These are phyloP conservation scores for Drosophila eugracilis DNA, from an alignment of 1,140 invertebrate species.

Conservation along the genomic window DNA sequence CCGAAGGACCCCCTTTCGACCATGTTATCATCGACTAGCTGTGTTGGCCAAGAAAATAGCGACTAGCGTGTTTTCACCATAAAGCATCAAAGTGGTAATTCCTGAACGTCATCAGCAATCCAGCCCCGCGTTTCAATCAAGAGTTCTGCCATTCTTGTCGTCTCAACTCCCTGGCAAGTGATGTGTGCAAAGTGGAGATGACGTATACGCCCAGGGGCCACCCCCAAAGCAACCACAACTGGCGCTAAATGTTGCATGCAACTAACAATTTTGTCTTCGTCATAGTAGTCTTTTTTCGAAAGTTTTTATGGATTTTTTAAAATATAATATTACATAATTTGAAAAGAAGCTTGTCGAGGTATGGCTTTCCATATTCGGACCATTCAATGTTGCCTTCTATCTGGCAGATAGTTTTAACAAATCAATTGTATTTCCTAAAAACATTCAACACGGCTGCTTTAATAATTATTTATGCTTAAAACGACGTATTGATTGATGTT, in stretches of 20 bases:
- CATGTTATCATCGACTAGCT: slow-evolving; percentile 61
- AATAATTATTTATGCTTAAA: neutral
- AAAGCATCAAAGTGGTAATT: slow-evolving; percentile 46
- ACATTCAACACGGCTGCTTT: neutral
- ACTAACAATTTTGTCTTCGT: too few relatives aligned
- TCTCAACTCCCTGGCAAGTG: slow-evolving; percentile 34
- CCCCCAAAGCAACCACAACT: slow-evolving; percentile 3
- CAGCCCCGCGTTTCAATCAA: slow-evolving; percentile 27
- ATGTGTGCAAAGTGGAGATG: slow-evolving; percentile 55
- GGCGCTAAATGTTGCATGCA: slow-evolving; percentile 48
- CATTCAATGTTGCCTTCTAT: too few relatives aligned
- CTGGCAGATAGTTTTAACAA: too few relatives aligned
- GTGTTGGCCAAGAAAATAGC: slow-evolving; percentile 35
- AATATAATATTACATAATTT: too few relatives aligned
- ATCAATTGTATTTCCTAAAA: too few relatives aligned
- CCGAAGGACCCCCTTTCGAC: slow-evolving; percentile 29
- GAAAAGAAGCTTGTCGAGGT: too few relatives aligned
- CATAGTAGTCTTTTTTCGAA: too few relatives aligned
- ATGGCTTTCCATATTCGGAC: too few relatives aligned
- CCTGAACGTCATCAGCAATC: slow-evolving; percentile 19
- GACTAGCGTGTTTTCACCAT: slow-evolving; percentile 37
- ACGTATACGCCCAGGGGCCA: slow-evolving; percentile 42
- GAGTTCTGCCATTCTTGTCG: slow-evolving; percentile 46
- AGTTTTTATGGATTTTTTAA: too few relatives aligned
- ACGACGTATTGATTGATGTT: neutral